phyloP scores from a whole-genome alignment of 2,113 vertebrate species.

The Boleophthalmus pectinirostris region DNA sequence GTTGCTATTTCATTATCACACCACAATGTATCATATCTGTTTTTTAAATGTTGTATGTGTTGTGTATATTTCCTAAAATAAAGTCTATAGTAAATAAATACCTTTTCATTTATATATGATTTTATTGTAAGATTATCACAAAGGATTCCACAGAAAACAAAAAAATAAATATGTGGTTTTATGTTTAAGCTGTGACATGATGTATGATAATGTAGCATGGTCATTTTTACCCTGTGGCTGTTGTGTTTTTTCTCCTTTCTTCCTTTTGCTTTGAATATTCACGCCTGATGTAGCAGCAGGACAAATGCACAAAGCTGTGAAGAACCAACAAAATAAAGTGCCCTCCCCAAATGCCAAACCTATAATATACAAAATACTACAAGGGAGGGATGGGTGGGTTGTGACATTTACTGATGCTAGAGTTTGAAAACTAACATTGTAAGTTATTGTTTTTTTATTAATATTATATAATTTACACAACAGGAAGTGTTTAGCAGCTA shows the following conservation, averaged over 20 bases:
- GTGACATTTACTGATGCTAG: not conserved
- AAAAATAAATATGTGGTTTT: not conserved
- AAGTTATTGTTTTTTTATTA: not conserved
- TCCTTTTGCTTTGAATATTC: conserved; percentile 25
- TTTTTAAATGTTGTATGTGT: too few relatives aligned
- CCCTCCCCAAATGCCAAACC: conserved; percentile 56
- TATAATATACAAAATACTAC: conserved; percentile 49
- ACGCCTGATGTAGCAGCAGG: conserved; percentile 44
- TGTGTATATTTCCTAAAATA: too few relatives aligned
- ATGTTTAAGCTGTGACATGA: conserved; percentile 4
- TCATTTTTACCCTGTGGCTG: conserved; percentile 21
- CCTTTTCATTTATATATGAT: too few relatives aligned
- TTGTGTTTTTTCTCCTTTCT: conserved; percentile 2
- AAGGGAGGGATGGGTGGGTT: not conserved
- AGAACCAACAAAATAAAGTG: conserved; percentile 49
- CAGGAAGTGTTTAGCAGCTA: not conserved
- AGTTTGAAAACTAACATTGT: not conserved
- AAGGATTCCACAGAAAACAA: not conserved
- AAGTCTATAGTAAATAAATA: too few relatives aligned
- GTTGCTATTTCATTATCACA: too few relatives aligned
- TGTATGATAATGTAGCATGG: conserved; percentile 12
- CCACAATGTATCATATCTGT: too few relatives aligned
- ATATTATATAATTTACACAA: not conserved
- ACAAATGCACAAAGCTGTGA: conserved; percentile 63
- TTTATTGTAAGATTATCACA: too few relatives aligned